Percentiles rank a stretch among this genome's conserved stretches.
Evolutionary conservation across 92 coral and sea anemone genomes (phyloP).

Genomic region (Parazoanthus darwini): DNA sequence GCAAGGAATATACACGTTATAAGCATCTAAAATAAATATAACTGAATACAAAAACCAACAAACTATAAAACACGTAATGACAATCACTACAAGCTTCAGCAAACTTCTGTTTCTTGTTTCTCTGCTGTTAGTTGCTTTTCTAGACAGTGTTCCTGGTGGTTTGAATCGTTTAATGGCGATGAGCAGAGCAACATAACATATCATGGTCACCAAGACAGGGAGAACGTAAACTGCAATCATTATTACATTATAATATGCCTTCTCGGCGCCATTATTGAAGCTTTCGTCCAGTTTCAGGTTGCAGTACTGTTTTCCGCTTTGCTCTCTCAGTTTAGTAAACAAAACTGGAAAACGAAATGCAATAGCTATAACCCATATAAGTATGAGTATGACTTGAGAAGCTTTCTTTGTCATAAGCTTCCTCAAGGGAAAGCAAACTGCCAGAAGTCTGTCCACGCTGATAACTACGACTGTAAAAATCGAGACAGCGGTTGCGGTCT

Average conservation of each 20-base stretch:
- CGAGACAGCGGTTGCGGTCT: slow-evolving; percentile 19
- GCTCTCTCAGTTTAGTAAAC: slow-evolving; percentile 15
- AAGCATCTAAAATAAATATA: slow-evolving; percentile 46
- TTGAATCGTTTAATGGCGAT: slow-evolving; percentile 34
- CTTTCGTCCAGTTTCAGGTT: slow-evolving; percentile 38
- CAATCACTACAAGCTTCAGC: slow-evolving; percentile 53
- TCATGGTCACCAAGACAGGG: slow-evolving; percentile 47
- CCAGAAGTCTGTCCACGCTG: slow-evolving; percentile 20
- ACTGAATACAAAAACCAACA: slow-evolving; percentile 70
- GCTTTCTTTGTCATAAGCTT: neutral
- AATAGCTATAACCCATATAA: slow-evolving; percentile 51
- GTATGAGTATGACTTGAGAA: slow-evolving; percentile 6
- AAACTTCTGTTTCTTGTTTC: slow-evolving; percentile 37
- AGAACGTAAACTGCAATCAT: slow-evolving; percentile 50
- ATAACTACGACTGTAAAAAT: slow-evolving; percentile 36
- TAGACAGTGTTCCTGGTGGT: neutral
- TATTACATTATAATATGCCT: slow-evolving; percentile 47
- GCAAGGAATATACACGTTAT: slow-evolving; percentile 41
- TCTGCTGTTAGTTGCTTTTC: neutral
- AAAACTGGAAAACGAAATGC: slow-evolving; percentile 56
- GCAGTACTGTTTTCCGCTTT: slow-evolving; percentile 42
- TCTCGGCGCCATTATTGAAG: slow-evolving; percentile 55
- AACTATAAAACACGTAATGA: slow-evolving; percentile 50
- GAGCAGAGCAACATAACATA: slow-evolving; percentile 52
- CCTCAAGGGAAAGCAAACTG: slow-evolving; percentile 19